Conservation (phyloP, 2,113 vertebrate genomes). For the Triplophysa dalaica region DNA sequence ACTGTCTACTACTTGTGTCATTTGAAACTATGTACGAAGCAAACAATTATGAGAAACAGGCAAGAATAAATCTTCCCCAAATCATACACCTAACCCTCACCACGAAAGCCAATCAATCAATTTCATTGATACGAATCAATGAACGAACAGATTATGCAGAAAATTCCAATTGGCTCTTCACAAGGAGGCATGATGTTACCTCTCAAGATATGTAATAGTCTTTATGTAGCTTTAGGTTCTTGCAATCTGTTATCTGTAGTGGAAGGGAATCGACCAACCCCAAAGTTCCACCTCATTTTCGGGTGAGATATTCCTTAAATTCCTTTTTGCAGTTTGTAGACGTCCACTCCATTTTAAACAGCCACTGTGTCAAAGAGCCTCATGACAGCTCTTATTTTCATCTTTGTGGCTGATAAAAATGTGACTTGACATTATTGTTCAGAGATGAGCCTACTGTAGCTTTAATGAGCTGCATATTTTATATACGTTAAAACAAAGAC, state of each 20-base stretch:
- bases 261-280: too few species aligned
- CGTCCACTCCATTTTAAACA: not conserved
- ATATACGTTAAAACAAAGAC: not conserved
- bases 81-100: too few species aligned
- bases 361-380: not conserved
- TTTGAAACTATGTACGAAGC: not conserved
- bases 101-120: too few species aligned
- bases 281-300: not conserved
- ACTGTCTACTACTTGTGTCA: not conserved
- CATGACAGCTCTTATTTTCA: slow-evolving; percentile 15
- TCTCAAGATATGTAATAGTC: too few species aligned
- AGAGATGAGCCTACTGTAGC: not conserved
- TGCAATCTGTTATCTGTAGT: too few species aligned
- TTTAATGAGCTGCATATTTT: slow-evolving; percentile 26
- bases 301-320: not conserved
- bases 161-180: too few species aligned
- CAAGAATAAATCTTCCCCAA: too few species aligned
- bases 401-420: slow-evolving; percentile 8
- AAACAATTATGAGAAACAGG: too few species aligned
- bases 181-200: too few species aligned
- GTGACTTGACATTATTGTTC: not conserved
- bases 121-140: too few species aligned
- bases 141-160: too few species aligned
- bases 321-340: not conserved
- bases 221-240: too few species aligned